Conservation (phyloP, 92 coral and sea anemone genomes). For the Phenganax stokvisi region DNA sequence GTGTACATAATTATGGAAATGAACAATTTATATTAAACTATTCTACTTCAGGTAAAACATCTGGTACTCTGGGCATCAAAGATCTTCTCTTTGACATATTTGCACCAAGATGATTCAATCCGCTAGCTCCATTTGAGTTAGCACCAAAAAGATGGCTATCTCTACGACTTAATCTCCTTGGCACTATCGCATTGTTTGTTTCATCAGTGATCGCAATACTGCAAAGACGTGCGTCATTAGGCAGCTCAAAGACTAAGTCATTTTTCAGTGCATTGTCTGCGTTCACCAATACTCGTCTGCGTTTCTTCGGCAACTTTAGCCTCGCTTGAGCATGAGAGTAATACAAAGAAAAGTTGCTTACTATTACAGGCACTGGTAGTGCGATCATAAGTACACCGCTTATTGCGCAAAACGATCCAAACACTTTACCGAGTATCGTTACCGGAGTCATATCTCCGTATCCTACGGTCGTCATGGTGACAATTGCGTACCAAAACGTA, state of each 20-base stretch:
- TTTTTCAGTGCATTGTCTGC: slow-evolving; percentile 81
- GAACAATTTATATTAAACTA: slow-evolving; percentile 13
- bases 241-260: slow-evolving; percentile 62
- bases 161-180: slow-evolving; percentile 75
- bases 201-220: slow-evolving; percentile 83
- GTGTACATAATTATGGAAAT: too few relatives aligned
- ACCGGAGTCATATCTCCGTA: slow-evolving; percentile 90
- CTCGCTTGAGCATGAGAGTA: slow-evolving; percentile 97
- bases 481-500: slow-evolving; percentile 93
- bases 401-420: slow-evolving; percentile 83
- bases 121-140: background rate
- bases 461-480: slow-evolving; percentile 96
- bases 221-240: slow-evolving; percentile 61
- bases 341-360: slow-evolving; percentile 81
- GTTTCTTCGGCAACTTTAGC: slow-evolving; percentile 85
- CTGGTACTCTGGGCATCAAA: slow-evolving; percentile 84
- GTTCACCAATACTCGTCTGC: slow-evolving; percentile 71
- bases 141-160: slow-evolving; percentile 82
- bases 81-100: slow-evolving; percentile 85
- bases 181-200: slow-evolving; percentile 52
- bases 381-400: slow-evolving; percentile 91
- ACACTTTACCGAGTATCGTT: slow-evolving; percentile 64
- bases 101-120: background rate
- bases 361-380: slow-evolving; percentile 96
- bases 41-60: slow-evolving; percentile 78